phyloP scores from a whole-genome alignment of 2,888 invertebrate species.

The Apamea crenata region DNA sequence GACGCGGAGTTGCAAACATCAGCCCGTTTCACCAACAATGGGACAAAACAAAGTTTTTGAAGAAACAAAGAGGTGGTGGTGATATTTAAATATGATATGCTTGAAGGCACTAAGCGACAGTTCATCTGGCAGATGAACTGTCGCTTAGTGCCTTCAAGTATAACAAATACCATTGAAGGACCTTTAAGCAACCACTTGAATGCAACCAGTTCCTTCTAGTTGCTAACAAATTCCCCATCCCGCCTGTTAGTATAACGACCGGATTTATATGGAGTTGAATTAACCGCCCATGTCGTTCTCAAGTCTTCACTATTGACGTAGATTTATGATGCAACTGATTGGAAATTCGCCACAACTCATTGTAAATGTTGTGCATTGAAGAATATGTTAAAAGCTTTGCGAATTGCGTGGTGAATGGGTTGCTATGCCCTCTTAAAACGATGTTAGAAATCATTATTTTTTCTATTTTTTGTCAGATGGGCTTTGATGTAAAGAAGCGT shows the following conservation, averaged over 20 bases:
- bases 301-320: conserved; percentile 66
- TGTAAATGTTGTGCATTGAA: conserved; percentile 65
- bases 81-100: background rate
- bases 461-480: background rate
- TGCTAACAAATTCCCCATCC: conserved; percentile 46
- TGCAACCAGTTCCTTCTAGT: conserved; percentile 38
- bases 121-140: background rate
- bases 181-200: conserved; percentile 13
- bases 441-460: conserved; percentile 13
- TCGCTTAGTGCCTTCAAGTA: background rate
- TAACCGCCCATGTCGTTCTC: conserved; percentile 71
- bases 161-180: conserved; percentile 18
- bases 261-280: conserved; percentile 71
- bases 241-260: conserved; percentile 67
- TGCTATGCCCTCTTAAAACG: conserved; percentile 26
- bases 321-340: conserved; percentile 77
- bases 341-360: conserved; percentile 73
- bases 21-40: background rate
- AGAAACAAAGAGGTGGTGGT: background rate
- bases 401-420: conserved; percentile 32
- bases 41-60: background rate
- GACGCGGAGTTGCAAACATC: background rate
- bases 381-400: conserved; percentile 66
- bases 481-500: background rate
- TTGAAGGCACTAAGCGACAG: too few relatives aligned